Conservation (phyloP, 2,888 invertebrate genomes). For the Slavum lentiscoides region DNA sequence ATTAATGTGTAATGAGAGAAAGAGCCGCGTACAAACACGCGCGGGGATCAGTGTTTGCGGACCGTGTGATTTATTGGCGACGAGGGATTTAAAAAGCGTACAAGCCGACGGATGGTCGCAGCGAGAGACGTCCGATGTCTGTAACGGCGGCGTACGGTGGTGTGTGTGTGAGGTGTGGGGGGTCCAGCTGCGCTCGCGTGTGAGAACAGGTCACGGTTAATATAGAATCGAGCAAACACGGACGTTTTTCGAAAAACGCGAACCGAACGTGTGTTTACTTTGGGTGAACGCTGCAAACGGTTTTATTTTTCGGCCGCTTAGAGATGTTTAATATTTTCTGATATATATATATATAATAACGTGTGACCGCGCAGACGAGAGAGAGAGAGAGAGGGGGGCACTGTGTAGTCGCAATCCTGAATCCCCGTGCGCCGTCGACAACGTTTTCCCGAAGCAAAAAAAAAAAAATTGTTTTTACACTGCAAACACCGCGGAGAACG, state of each 20-base stretch:
- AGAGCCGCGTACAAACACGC: neutral
- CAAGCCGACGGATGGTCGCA: neutral
- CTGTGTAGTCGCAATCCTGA: too few species aligned
- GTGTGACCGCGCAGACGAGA: too few species aligned
- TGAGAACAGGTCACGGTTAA: conserved; percentile 53
- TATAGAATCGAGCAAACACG: conserved; percentile 49
- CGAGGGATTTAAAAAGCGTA: conserved; percentile 48
- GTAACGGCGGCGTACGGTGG: neutral
- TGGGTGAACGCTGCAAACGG: conserved; percentile 17
- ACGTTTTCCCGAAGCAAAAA: too few species aligned
- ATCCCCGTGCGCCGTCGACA: too few species aligned
- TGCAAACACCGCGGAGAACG: too few species aligned
- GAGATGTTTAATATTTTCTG: too few species aligned
- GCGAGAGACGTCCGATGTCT: neutral
- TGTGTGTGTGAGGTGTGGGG: neutral
- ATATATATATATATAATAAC: too few species aligned
- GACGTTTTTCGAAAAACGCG: conserved; percentile 22
- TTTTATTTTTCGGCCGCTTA: conserved; percentile 28
- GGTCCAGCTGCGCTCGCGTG: conserved; percentile 33
- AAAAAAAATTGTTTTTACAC: too few species aligned
- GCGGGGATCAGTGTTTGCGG: conserved; percentile 47
- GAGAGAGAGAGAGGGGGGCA: too few species aligned
- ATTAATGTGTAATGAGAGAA: conserved; percentile 49
- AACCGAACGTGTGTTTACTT: conserved; percentile 19
- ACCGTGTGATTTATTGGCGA: conserved; percentile 53